phyloP scores from a whole-genome alignment of 2,797 vertebrate genomes.

The Loris lydekkerianus region DNA sequence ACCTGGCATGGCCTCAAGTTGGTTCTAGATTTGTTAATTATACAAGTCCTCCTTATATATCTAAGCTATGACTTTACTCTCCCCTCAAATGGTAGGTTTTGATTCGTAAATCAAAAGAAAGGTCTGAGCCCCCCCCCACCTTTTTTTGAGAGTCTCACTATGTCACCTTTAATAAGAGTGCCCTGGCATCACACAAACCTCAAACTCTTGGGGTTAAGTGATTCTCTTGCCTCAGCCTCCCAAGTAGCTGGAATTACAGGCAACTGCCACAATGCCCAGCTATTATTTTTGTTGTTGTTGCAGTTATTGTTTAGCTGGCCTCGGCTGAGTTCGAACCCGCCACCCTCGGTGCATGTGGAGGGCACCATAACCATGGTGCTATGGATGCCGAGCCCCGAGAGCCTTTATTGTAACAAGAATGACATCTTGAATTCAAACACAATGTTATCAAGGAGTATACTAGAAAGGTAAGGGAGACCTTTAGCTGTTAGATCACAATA shows the following conservation, averaged over 20 bases:
- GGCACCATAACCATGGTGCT: too few relatives aligned
- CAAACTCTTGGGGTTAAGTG: too few relatives aligned
- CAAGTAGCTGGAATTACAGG: too few relatives aligned
- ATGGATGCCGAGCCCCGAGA: not conserved
- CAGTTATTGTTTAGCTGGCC: too few relatives aligned
- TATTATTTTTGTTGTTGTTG: too few relatives aligned
- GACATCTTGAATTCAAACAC: not conserved
- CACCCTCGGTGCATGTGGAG: too few relatives aligned
- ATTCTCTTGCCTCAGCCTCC: too few relatives aligned
- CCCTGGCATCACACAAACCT: too few relatives aligned
- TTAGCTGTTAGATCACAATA: not conserved
- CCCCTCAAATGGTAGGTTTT: not conserved
- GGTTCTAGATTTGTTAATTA: constrained; percentile 13
- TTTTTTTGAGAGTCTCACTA: too few relatives aligned
- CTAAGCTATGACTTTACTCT: not conserved
- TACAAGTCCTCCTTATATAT: not conserved
- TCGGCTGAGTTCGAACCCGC: too few relatives aligned
- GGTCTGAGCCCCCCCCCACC: not conserved
- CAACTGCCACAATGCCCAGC: too few relatives aligned
- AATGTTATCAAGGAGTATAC: not conserved
- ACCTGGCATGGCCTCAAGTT: not conserved
- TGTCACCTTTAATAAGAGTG: too few relatives aligned
- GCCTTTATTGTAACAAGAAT: constrained; percentile 19
- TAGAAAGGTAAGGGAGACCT: not conserved
- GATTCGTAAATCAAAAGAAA: not conserved